Base-by-base conservation (phyloP, 2,888 invertebrate genomes). In the Nymphalis urticae region DNA sequence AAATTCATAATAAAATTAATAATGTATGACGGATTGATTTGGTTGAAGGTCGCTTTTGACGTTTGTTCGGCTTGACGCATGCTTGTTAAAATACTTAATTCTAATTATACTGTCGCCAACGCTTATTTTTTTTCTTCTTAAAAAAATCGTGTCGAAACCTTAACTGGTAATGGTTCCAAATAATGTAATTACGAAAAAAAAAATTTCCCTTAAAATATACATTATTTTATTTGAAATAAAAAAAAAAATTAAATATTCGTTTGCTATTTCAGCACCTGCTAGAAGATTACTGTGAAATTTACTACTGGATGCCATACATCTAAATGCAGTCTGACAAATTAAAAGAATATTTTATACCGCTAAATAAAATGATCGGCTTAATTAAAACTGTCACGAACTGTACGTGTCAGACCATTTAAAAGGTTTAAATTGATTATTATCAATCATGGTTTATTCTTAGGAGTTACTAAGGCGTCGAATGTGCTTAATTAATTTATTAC, bases 11-110 rank as follows among this genome's bases (percentile, higher is more conserved):
- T 62, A 48, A 67, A 56, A 56, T 50, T 62, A 53, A 17, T 54
- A 32, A 62, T 62, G 62, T 62, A 56, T 62, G 62, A 48, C 56
- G 48, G 19, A 62, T 62, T 56, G 56, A 58, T 66, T 66, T 66
- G 10, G 19, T 64, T 50, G 68, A 68, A 70, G 70, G 70, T 56
- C 61, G 61, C 50, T 59, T 59, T 71, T 48, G 42, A 61, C 32
- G 48, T 27, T 48, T 58, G 27, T 61, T 50, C 36, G 54, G 24
- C 21, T 42, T n/a, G n/a, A 53, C 53, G 36, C 62, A 19, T 62
- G 62, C 42, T 19, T 8, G 3, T 13, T 9, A 42, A n/a, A 19
- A 19, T 51, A 53, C 27, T 24, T 53, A 5, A 51, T 53, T 53
- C 17, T 27, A 27, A 53, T 24, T 42, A 42, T 42, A 13, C 5